Percentiles rank a stretch among this genome's conserved stretches.
Conservation (phyloP, 1,140 invertebrate species). For the Drosophila sproati region DNA sequence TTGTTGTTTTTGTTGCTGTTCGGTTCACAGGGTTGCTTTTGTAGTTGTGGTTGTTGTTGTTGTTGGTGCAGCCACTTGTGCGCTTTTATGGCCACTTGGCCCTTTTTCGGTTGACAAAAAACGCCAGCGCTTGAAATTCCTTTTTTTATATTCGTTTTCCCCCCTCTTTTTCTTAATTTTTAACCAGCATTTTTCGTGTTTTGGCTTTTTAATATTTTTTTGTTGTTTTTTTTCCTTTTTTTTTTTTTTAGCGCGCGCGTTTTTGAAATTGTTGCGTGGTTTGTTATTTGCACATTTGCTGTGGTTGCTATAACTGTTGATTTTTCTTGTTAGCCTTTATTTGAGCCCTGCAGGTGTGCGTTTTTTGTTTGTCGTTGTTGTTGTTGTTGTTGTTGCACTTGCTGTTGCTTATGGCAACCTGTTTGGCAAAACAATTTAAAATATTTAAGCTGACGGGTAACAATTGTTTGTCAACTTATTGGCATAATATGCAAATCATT, state of each 20-base stretch:
- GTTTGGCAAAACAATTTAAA: constrained; percentile 66
- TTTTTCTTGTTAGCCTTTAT: constrained; percentile 30
- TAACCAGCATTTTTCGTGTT: constrained; percentile 41
- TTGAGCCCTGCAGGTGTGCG: constrained; percentile 39
- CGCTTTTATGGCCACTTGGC: constrained; percentile 67
- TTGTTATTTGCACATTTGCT: constrained; percentile 32
- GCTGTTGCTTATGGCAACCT: constrained; percentile 61
- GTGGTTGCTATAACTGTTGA: constrained; percentile 22
- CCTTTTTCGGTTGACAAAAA: constrained; percentile 79
- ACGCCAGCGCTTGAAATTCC: constrained; percentile 64
- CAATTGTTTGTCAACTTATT: constrained; percentile 1
- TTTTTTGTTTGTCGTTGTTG: constrained; percentile 17
- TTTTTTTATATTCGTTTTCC: constrained; percentile 15
- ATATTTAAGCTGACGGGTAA: constrained; percentile 22
- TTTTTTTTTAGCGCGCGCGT: constrained; percentile 56
- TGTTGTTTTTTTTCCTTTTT: constrained; percentile 9
- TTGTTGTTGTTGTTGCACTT: constrained; percentile 9
- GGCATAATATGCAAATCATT: constrained; percentile 23
- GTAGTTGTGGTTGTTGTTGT: constrained; percentile 29
- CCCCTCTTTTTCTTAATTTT: constrained; percentile 34
- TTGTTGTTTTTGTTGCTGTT: constrained; percentile 16
- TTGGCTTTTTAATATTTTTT: constrained; percentile 34
- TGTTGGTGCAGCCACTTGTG: constrained; percentile 73
- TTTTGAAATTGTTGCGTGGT: constrained; percentile 46
- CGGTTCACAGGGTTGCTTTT: constrained; percentile 59